Conservation (phyloP, 37 sponge, comb jelly and placozoan species). For the Diacarnus erythraeanus region DNA sequence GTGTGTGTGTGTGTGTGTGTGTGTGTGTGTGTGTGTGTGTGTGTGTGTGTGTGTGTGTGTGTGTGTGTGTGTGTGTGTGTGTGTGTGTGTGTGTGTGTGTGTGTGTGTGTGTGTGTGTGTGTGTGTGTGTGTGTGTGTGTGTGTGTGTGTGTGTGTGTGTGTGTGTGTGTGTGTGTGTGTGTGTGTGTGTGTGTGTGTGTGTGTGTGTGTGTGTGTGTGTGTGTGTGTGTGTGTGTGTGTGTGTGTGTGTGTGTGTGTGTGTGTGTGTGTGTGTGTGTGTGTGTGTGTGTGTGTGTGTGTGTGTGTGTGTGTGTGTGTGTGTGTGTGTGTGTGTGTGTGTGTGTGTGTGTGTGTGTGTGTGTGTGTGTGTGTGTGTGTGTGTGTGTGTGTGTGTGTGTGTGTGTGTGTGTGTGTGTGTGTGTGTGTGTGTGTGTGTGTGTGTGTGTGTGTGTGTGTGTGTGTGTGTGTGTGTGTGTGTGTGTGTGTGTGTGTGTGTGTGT, state of each 20-base stretch:
- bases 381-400: slow-evolving; percentile 18
- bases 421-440: slow-evolving; percentile 17
- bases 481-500: slow-evolving; percentile 1
- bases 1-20: background rate
- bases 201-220: slow-evolving; percentile 6
- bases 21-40: background rate
- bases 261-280: background rate
- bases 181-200: slow-evolving; percentile 6
- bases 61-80: background rate
- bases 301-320: background rate
- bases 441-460: slow-evolving; percentile 22
- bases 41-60: background rate
- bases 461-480: background rate
- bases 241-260: slow-evolving; percentile 15
- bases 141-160: slow-evolving; percentile 4
- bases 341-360: slow-evolving; percentile 2
- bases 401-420: slow-evolving; percentile 18
- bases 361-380: slow-evolving; percentile 20
- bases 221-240: slow-evolving; percentile 6
- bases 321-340: background rate
- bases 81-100: slow-evolving; percentile 19
- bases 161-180: slow-evolving; percentile 13
- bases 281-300: background rate
- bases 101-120: slow-evolving; percentile 15
- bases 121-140: background rate